These are phyloP conservation scores for Typhlichthys eigenmanni DNA, from an alignment of 2,797 vertebrate species.

Conservation along the genomic window DNA sequence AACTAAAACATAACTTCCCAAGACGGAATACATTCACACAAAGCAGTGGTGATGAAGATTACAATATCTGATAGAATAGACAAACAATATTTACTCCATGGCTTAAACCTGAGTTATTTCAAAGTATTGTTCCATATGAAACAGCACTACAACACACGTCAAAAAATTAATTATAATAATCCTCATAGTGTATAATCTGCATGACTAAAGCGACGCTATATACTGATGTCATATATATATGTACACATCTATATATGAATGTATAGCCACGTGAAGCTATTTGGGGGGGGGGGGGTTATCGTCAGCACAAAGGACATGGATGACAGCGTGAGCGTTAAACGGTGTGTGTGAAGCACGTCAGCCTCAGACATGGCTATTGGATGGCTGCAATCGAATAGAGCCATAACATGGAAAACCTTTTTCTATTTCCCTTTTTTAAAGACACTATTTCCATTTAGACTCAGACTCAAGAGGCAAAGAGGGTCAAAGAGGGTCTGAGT, in stretches of 20 bases:
- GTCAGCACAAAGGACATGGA: slow-evolving; percentile 58
- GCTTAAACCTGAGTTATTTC: slow-evolving; percentile 84
- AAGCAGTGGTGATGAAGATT: slow-evolving; percentile 65
- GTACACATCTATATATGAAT: slow-evolving; percentile 66
- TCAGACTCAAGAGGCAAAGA: slow-evolving; percentile 33
- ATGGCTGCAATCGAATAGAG: slow-evolving; percentile 28
- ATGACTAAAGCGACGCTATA: slow-evolving; percentile 80
- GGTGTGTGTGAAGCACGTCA: slow-evolving; percentile 36
- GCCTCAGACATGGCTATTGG: slow-evolving; percentile 38
- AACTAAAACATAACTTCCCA: slow-evolving; percentile 37
- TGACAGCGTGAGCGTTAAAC: slow-evolving; percentile 44
- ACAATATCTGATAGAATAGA: slow-evolving; percentile 63
- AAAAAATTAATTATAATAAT: slow-evolving; percentile 75
- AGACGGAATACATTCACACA: slow-evolving; percentile 67
- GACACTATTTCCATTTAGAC: slow-evolving; percentile 19
- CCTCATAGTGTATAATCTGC: slow-evolving; percentile 73
- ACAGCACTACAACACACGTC: slow-evolving; percentile 77
- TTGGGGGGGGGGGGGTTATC: slow-evolving; percentile 30
- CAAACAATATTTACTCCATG: slow-evolving; percentile 70
- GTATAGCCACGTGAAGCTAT: slow-evolving; percentile 35
- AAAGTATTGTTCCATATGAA: slow-evolving; percentile 76
- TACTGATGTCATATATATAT: slow-evolving; percentile 72
- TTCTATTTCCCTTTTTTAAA: slow-evolving; percentile 29
- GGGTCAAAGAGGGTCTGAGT: slow-evolving; percentile 9
- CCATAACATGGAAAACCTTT: slow-evolving; percentile 29